Evolutionary conservation across 2,888 invertebrate species (phyloP).

Genomic region (Volucella zonaria): DNA sequence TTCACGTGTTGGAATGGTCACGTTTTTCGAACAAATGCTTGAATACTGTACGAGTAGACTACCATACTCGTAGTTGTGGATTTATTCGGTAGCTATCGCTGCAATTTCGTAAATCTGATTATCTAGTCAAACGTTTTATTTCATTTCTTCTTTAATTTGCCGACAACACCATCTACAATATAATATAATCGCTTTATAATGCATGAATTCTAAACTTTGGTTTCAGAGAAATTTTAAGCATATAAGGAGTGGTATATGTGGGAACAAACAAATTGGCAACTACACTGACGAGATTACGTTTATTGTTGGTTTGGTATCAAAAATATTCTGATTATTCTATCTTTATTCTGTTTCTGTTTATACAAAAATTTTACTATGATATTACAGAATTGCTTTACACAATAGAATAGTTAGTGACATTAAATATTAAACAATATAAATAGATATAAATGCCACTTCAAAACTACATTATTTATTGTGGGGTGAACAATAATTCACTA

Average conservation of each 20-base stretch:
- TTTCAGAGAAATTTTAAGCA: not conserved
- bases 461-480: no score
- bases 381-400: no score
- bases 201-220: not conserved
- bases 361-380: no score
- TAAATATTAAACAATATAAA: no score
- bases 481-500: no score
- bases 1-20: constrained; percentile 51
- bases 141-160: not conserved
- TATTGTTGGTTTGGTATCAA: no score
- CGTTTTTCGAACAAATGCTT: constrained; percentile 35
- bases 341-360: no score
- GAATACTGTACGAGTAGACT: constrained; percentile 9
- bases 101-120: constrained; percentile 1
- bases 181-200: not conserved
- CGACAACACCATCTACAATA: not conserved
- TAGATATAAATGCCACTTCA: no score
- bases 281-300: no score
- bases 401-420: no score
- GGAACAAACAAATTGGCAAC: no score
- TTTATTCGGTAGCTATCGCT: not conserved
- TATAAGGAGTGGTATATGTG: not conserved
- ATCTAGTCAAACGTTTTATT: not conserved
- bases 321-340: no score
- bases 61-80: not conserved